These are phyloP conservation scores for Pentalonia nigronervosa DNA, from an alignment of 1,140 invertebrate species.

Conservation along the genomic window DNA sequence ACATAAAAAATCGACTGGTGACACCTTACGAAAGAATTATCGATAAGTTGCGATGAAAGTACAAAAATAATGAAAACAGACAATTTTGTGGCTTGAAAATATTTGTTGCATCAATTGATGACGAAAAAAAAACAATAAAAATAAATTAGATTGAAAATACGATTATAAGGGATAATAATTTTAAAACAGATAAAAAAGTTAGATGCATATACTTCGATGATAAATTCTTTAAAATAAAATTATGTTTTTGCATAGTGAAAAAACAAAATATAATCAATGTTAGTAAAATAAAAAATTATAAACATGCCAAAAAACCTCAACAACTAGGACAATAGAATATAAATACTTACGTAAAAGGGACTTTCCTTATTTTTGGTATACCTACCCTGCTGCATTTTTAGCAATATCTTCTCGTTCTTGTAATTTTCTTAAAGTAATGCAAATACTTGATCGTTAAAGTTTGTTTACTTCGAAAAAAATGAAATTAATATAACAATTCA, in stretches of 20 bases:
- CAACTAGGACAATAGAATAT: neutral
- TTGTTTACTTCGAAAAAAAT: neutral
- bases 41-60: neutral
- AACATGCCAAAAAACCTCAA: neutral
- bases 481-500: neutral
- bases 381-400: neutral
- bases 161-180: neutral
- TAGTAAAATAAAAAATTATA: neutral
- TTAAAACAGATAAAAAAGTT: neutral
- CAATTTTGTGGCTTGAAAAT: neutral
- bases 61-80: neutral
- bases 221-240: neutral
- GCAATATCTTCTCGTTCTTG: neutral
- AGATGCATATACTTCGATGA: neutral
- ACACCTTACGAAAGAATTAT: neutral
- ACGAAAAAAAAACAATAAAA: neutral
- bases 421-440: neutral
- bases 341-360: neutral
- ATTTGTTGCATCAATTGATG: neutral
- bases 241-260: neutral
- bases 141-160: neutral
- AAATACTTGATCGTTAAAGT: neutral
- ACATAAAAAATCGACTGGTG: too few species aligned
- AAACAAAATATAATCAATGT: neutral
- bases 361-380: neutral